phyloP scores from a whole-genome alignment of 2,888 invertebrate species.

The Harpalus rufipes region DNA sequence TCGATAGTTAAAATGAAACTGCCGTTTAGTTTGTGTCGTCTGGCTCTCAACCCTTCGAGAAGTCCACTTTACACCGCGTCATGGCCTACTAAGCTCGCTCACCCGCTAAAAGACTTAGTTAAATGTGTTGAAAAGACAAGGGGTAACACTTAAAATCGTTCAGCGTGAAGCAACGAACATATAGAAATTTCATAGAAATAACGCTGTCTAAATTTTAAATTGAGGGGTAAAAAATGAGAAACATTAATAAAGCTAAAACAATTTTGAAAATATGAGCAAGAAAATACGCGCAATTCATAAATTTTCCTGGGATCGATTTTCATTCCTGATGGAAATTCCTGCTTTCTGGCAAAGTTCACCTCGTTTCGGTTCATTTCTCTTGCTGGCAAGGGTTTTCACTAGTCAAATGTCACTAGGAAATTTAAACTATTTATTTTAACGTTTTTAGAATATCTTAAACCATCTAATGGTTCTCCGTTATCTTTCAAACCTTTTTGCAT shows the following conservation, averaged over 20 bases:
- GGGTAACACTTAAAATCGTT: too few relatives aligned
- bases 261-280: background rate
- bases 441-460: conserved; percentile 9
- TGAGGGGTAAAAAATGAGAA: background rate
- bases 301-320: background rate
- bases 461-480: background rate
- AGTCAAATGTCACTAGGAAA: conserved; percentile 38
- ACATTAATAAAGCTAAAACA: background rate
- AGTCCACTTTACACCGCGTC: conserved; percentile 14
- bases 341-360: conserved; percentile 16
- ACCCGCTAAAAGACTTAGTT: conserved; percentile 16
- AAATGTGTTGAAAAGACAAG: conserved; percentile 24
- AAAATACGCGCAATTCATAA: background rate
- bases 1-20: background rate
- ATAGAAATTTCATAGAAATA: background rate
- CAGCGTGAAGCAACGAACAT: background rate
- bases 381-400: conserved; percentile 5
- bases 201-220: background rate
- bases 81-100: conserved; percentile 20
- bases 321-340: background rate
- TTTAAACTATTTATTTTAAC: conserved; percentile 32
- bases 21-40: background rate
- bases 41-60: background rate
- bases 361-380: conserved; percentile 30
- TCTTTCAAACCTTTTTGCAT: background rate